phyloP scores from a whole-genome alignment of 2,797 vertebrate species.

The Falco concolor region DNA sequence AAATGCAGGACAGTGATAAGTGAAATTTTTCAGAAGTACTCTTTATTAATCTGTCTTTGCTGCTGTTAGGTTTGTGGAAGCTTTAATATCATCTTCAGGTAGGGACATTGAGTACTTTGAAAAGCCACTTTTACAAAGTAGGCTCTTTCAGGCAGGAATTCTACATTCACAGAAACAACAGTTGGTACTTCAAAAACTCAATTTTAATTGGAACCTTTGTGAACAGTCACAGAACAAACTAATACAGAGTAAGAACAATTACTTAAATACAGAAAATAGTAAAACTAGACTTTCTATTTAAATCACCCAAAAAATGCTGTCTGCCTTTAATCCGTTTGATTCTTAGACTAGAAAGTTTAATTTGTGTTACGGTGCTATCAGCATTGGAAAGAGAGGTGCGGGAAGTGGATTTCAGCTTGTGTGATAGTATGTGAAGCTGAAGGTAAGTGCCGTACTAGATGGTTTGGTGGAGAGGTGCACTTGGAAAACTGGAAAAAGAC shows the following conservation, averaged over 20 bases:
- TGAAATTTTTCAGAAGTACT: not conserved
- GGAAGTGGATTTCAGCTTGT: not conserved
- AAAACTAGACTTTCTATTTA: not conserved
- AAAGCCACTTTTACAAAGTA: not conserved
- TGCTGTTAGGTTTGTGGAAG: not conserved
- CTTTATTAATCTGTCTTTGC: not conserved
- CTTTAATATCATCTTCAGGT: not conserved
- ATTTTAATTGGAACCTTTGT: constrained; percentile 1
- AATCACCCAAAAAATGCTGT: not conserved
- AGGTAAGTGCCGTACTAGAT: not conserved
- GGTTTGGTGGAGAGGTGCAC: not conserved
- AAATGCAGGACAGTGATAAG: not conserved
- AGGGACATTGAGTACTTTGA: not conserved
- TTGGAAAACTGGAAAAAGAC: not conserved
- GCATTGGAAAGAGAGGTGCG: not conserved
- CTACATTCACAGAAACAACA: not conserved
- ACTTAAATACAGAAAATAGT: not conserved
- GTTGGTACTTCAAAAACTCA: not conserved
- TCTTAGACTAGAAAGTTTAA: not conserved
- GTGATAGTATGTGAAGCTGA: not conserved
- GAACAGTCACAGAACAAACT: not conserved
- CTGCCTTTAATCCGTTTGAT: not conserved
- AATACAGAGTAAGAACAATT: not conserved
- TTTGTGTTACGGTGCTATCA: not conserved
- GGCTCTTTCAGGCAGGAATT: not conserved